These are phyloP conservation scores for Orthosia gothica DNA, from an alignment of 2,888 invertebrate species.

Conservation along the genomic window DNA sequence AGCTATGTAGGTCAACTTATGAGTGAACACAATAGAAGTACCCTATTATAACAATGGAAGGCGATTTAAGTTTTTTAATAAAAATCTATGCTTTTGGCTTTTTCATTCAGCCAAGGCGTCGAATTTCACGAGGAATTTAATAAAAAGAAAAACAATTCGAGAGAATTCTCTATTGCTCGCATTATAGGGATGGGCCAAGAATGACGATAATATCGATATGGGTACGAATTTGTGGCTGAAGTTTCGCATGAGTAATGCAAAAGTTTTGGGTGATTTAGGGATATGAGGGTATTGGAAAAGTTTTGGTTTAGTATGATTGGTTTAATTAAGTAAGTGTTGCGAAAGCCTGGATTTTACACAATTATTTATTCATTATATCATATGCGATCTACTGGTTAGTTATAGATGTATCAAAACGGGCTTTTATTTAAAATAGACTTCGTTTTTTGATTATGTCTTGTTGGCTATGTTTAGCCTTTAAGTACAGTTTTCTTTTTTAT, in stretches of 20 bases:
- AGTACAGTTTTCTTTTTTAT: background rate
- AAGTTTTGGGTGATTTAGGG: conserved; percentile 18
- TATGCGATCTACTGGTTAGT: background rate
- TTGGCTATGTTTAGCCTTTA: background rate
- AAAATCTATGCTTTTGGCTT: conserved; percentile 15
- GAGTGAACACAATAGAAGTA: conserved; percentile 2
- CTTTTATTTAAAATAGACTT: too few species aligned
- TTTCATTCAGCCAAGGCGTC: conserved; percentile 4
- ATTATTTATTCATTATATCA: too few species aligned
- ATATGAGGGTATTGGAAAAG: conserved; percentile 15
- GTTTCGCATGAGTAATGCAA: conserved; percentile 13
- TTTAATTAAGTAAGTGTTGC: conserved; percentile 25
- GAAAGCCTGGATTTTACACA: too few species aligned
- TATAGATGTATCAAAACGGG: background rate
- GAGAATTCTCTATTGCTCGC: conserved; percentile 22
- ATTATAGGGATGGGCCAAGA: conserved; percentile 24
- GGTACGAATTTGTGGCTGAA: conserved; percentile 15
- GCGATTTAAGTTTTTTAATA: conserved; percentile 34
- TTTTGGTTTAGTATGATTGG: background rate
- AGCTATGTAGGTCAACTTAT: conserved; percentile 16
- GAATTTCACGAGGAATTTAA: conserved; percentile 62
- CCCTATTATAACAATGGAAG: conserved; percentile 3
- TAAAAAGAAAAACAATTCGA: conserved; percentile 47
- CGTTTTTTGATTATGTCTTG: too few species aligned
- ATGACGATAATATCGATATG: conserved; percentile 29